Evolutionary conservation across 2,888 invertebrate genomes (phyloP).

Genomic region (Odontothrips loti): DNA sequence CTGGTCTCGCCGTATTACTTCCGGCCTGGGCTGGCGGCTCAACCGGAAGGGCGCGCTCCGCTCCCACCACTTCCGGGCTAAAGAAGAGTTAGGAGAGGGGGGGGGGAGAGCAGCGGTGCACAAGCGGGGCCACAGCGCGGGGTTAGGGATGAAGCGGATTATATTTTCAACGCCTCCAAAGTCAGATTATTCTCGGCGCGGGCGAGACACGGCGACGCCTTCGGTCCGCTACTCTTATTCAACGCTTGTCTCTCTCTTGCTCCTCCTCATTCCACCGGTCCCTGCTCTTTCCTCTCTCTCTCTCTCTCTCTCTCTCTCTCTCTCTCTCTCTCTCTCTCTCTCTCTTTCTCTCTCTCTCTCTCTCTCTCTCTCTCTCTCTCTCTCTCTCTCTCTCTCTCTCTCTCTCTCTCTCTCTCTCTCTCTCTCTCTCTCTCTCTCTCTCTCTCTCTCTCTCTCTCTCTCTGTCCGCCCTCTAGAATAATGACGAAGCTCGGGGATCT

Average conservation of each 20-base stretch:
- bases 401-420: too few species aligned
- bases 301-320: too few species aligned
- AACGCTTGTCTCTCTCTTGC: neutral
- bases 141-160: neutral
- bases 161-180: conserved; percentile 18
- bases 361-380: too few species aligned
- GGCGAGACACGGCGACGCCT: neutral
- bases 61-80: neutral
- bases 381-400: too few species aligned
- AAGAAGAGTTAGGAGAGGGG: too few species aligned
- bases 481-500: too few species aligned
- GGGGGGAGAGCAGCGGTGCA: too few species aligned
- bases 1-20: neutral
- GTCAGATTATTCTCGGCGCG: conserved; percentile 3
- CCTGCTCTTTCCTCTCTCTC: neutral
- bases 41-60: neutral
- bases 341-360: too few species aligned
- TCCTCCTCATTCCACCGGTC: neutral
- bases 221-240: neutral
- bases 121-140: neutral
- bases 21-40: neutral
- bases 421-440: too few species aligned
- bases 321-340: too few species aligned
- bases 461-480: too few species aligned
- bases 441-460: too few species aligned